phyloP scores from a whole-genome alignment of 1,140 invertebrate species.

The Brevipalpus yothersi region DNA sequence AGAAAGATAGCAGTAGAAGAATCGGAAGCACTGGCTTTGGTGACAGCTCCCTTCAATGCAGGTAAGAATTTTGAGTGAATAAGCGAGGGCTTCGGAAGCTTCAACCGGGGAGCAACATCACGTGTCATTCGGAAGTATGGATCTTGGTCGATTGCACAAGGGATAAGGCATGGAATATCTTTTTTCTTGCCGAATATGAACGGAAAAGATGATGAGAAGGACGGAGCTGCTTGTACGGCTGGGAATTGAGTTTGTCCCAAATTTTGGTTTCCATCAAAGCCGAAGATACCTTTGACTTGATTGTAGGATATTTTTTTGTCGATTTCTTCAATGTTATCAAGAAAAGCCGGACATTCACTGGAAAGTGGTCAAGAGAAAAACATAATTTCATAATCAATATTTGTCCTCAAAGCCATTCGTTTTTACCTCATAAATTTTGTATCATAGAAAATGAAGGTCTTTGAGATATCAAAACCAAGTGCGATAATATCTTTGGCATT shows the following conservation, averaged over 20 bases:
- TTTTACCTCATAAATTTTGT: slow-evolving; percentile 72
- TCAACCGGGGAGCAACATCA: slow-evolving; percentile 74
- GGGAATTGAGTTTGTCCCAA: slow-evolving; percentile 96
- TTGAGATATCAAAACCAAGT: slow-evolving; percentile 78
- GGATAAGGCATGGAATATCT: slow-evolving; percentile 75
- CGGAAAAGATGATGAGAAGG: slow-evolving; percentile 82
- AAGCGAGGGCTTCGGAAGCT: slow-evolving; percentile 70
- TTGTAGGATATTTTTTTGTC: slow-evolving; percentile 69
- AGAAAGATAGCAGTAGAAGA: slow-evolving; percentile 79
- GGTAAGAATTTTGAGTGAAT: slow-evolving; percentile 87
- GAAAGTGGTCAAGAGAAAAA: slow-evolving; percentile 7
- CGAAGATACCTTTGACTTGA: slow-evolving; percentile 78
- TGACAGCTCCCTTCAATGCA: slow-evolving; percentile 78
- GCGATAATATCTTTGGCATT: slow-evolving; percentile 98
- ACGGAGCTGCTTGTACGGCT: slow-evolving; percentile 81
- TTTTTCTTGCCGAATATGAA: slow-evolving; percentile 57
- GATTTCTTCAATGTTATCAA: slow-evolving; percentile 63
- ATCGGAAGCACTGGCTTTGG: slow-evolving; percentile 95
- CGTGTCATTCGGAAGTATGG: slow-evolving; percentile 97
- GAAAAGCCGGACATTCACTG: slow-evolving; percentile 61
- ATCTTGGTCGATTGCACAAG: slow-evolving; percentile 98
- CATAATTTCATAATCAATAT: slow-evolving; percentile 2
- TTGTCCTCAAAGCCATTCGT: not conserved
- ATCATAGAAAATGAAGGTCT: slow-evolving; percentile 95
- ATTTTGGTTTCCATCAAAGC: slow-evolving; percentile 75